Base-by-base conservation (phyloP, 2,113 vertebrate species). In the Perca schrenkii region DNA sequence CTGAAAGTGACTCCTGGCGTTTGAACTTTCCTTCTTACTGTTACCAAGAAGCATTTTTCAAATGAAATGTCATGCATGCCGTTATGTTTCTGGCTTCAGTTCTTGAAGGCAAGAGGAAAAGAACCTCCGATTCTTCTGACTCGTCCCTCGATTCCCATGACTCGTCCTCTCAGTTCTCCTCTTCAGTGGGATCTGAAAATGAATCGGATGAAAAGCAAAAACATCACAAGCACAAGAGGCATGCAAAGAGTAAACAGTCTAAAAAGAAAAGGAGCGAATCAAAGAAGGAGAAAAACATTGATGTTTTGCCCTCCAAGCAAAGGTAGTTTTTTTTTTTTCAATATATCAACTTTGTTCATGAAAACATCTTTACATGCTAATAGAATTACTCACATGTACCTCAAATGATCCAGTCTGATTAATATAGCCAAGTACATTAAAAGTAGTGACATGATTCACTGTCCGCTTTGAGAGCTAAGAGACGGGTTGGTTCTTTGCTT, bases 71-170 rank as follows among this genome's bases (percentile, higher is more conserved):
- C 60, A 11, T 11, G 6, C 25, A 1, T 10, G 31, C 11, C 62
- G 16, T 80, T n/a, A 11, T 77, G 11, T 83, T 65, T 74, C 53
- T 28, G 66, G 63, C 64, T 78, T 64, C 90, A 98, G 97, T 96
- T 66, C 92, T 97, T 80, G 96, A 97, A 91, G 96, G 96, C 86
- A 97, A 96, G 90, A 96, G 94, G 89, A 97, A 95, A 84, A 94
- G 96, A 19, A 84, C 90, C 2, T 95, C 97, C 1, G 91, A 95
- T 91, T 96, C 94, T 63, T 96, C 95, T 0, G 96, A 96, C 60
- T 96, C 96, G 25, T 97, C 96, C 57, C 91, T 90, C 73, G 94
- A 94, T 87, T 96, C 91, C 57, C 95, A 73, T 0, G 90, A 93
- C 36, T 91, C 89, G 0, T 92, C 95, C 11, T 96, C 96, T 52